Evolutionary conservation across 2,797 vertebrate species (phyloP).

Genomic region (Gambelia wislizenii): DNA sequence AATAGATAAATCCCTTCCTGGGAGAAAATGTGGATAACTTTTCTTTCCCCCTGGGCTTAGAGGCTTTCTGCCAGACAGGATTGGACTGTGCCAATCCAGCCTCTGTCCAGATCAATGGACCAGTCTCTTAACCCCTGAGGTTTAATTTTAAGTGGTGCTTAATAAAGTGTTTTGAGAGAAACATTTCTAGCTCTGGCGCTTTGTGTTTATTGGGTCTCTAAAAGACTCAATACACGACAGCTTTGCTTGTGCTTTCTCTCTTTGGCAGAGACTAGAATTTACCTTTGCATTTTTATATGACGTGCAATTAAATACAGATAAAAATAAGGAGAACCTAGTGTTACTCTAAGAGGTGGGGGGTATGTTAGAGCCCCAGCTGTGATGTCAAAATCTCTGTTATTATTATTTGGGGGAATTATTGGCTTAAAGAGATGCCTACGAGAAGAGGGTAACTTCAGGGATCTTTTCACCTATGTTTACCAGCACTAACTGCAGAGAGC

Average conservation of each 20-base stretch:
- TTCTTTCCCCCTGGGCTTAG: not conserved
- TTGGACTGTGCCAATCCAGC: not conserved
- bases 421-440: too few relatives aligned
- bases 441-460: too few relatives aligned
- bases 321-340: not conserved
- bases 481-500: too few relatives aligned
- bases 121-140: not conserved
- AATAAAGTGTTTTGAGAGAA: conserved; percentile 1
- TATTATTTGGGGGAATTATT: too few relatives aligned
- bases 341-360: too few relatives aligned
- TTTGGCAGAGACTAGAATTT: not conserved
- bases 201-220: not conserved
- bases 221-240: not conserved
- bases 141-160: conserved; percentile 13
- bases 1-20: not conserved
- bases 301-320: not conserved
- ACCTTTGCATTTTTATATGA: not conserved
- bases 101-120: not conserved
- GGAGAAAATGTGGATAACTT: not conserved
- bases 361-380: too few relatives aligned
- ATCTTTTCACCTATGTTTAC: too few relatives aligned
- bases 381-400: too few relatives aligned
- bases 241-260: not conserved
- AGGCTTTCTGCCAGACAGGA: too few relatives aligned
- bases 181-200: not conserved